Conservation (phyloP, 2,888 invertebrate species). For the Pterostichus niger region DNA sequence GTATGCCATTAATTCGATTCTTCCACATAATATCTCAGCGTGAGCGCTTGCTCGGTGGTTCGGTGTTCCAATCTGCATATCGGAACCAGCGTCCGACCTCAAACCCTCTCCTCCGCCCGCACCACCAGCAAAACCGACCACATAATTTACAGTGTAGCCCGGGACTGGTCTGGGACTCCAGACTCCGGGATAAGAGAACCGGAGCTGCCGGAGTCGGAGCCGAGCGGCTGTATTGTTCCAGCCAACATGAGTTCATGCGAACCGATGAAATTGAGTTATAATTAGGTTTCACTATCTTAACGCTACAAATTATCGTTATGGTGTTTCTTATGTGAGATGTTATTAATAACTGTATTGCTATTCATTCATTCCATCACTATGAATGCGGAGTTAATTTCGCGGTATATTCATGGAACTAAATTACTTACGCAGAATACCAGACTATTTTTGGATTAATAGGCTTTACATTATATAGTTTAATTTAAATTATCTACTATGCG, state of each 20-base stretch:
- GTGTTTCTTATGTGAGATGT: slow-evolving; percentile 36
- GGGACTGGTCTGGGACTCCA: slow-evolving; percentile 46
- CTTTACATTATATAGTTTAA: too few relatives aligned
- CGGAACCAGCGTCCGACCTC: slow-evolving; percentile 52
- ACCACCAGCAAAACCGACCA: slow-evolving; percentile 45
- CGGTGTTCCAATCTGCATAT: slow-evolving; percentile 63
- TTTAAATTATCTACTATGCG: too few relatives aligned
- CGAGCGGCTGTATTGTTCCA: slow-evolving; percentile 19
- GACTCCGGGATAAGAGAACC: slow-evolving; percentile 21
- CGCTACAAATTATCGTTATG: slow-evolving; percentile 50
- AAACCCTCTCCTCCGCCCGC: slow-evolving; percentile 37
- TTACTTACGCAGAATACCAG: too few relatives aligned
- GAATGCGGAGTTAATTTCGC: not conserved
- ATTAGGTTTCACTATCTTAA: slow-evolving; percentile 54
- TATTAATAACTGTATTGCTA: slow-evolving; percentile 32
- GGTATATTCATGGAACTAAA: not conserved
- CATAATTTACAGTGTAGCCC: slow-evolving; percentile 61
- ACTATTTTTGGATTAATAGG: too few relatives aligned
- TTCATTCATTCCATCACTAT: slow-evolving; percentile 12
- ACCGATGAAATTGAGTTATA: slow-evolving; percentile 54
- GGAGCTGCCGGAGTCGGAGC: not conserved
- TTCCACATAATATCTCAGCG: slow-evolving; percentile 64
- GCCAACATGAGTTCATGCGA: slow-evolving; percentile 44
- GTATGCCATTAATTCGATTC: slow-evolving; percentile 58
- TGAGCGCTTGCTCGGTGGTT: not conserved